Evolutionary conservation across 2,113 vertebrate genomes (phyloP).

Genomic region (Mesoclemmys tuberculata): DNA sequence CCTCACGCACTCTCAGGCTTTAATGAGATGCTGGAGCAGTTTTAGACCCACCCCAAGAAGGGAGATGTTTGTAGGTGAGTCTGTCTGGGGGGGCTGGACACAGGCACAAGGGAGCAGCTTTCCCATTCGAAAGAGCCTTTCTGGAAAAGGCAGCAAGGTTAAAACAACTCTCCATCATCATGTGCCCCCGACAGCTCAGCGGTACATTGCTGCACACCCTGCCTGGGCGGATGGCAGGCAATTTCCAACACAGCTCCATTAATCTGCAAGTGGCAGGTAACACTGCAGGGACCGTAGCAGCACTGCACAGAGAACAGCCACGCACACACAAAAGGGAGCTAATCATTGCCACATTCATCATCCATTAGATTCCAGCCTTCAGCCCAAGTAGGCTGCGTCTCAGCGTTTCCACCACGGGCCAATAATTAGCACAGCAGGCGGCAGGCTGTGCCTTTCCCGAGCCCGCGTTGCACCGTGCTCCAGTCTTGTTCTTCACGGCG

Average conservation of each 20-base stretch:
- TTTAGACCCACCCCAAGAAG: neutral
- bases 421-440: neutral
- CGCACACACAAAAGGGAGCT: too few relatives aligned
- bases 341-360: neutral
- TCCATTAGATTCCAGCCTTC: neutral
- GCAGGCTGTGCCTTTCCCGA: neutral
- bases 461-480: neutral
- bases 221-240: neutral
- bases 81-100: accelerated
- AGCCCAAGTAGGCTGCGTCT: neutral
- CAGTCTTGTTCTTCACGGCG: neutral
- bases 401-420: neutral
- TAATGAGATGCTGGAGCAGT: accelerated
- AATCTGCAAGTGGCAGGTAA: neutral
- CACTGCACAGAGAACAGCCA: accelerated
- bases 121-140: neutral
- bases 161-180: accelerated
- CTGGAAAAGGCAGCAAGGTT: neutral
- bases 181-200: neutral
- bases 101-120: accelerated
- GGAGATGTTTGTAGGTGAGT: accelerated
- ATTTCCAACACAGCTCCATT: neutral
- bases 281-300: accelerated
- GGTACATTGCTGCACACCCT: neutral
- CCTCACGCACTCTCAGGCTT: too few relatives aligned